Evolutionary conservation across 2,113 vertebrate genomes (phyloP).

Genomic region (Tychaedon coryphoeus): DNA sequence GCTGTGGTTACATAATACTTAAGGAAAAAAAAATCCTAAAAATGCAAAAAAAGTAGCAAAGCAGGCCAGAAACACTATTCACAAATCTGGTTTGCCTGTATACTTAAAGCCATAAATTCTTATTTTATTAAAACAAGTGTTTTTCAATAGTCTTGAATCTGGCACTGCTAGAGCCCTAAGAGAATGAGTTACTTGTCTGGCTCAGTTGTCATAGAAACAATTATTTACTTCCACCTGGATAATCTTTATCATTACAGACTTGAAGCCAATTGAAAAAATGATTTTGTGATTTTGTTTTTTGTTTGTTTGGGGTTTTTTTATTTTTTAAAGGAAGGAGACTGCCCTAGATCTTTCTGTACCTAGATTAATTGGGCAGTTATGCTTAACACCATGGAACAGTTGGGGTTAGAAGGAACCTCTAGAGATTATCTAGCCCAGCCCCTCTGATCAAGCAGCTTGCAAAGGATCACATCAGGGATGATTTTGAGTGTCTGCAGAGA

Average conservation of each 20-base stretch:
- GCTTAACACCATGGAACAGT: neutral
- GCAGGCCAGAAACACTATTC: neutral
- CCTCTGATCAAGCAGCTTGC: neutral
- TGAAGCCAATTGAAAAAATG: neutral
- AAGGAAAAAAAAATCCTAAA: neutral
- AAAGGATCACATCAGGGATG: neutral
- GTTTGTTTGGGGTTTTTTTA: no score
- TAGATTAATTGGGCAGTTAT: neutral
- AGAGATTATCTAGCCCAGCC: neutral
- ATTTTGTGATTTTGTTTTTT: neutral
- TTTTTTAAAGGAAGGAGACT: neutral
- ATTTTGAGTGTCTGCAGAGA: neutral
- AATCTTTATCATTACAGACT: neutral
- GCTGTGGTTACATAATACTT: neutral
- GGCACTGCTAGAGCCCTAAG: neutral
- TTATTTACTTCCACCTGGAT: constrained; percentile 2
- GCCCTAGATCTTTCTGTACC: neutral
- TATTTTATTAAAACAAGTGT: neutral
- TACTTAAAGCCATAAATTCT: neutral
- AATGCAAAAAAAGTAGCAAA: neutral
- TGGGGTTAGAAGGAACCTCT: neutral
- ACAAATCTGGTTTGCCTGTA: neutral
- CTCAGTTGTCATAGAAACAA: constrained; percentile 42
- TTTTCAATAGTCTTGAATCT: neutral
- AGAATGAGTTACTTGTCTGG: neutral